These are phyloP conservation scores for Arctopsyche grandis DNA, from an alignment of 1,140 invertebrate species.

Conservation along the genomic window DNA sequence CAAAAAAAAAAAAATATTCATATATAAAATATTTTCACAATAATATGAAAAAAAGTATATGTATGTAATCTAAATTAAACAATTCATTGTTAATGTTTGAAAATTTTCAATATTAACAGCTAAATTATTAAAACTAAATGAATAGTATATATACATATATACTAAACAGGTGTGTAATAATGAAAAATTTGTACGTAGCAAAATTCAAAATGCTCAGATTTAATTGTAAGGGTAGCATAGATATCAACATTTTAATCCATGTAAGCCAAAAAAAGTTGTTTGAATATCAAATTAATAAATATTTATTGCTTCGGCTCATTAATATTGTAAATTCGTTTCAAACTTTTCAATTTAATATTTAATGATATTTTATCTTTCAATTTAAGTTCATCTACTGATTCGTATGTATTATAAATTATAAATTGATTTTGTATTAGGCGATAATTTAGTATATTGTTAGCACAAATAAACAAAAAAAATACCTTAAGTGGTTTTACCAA, in stretches of 20 bases:
- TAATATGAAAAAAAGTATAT: constrained; percentile 7
- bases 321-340: background rate
- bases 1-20: background rate
- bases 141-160: background rate
- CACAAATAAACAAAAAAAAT: background rate
- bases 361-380: constrained; percentile 19
- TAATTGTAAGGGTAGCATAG: constrained; percentile 36
- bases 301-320: background rate
- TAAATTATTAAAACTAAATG: background rate
- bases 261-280: constrained; percentile 39
- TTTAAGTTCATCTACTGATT: background rate
- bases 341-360: constrained; percentile 15
- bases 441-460: constrained; percentile 15
- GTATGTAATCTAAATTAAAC: background rate
- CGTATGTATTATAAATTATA: too few relatives aligned
- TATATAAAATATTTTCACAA: constrained; percentile 10
- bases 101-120: constrained; percentile 5
- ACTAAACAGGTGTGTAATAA: constrained; percentile 14
- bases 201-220: constrained; percentile 41
- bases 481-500: too few relatives aligned
- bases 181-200: constrained; percentile 36
- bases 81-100: constrained; percentile 32
- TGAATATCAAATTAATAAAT: background rate
- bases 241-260: constrained; percentile 33
- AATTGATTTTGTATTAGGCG: background rate